Conservation (phyloP, 2,797 vertebrate species). For the Loris lydekkerianus region DNA sequence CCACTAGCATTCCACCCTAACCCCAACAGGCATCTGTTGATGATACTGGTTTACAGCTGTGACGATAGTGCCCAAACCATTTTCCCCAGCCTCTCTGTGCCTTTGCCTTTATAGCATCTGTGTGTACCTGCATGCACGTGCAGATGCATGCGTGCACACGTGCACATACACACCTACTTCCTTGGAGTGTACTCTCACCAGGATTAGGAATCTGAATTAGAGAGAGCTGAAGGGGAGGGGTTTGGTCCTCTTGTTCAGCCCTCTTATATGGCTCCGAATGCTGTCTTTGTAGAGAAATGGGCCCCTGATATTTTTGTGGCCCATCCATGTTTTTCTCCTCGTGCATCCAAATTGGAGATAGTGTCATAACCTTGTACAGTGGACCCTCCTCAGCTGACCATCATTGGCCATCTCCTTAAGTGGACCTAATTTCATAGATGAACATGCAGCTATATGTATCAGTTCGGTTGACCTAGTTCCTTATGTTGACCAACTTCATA, state of each 20-base stretch:
- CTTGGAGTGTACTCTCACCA: not conserved
- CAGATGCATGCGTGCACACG: fast-evolving
- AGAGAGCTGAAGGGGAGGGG: not conserved
- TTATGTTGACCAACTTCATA: no score
- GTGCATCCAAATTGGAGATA: not conserved
- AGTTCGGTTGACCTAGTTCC: no score
- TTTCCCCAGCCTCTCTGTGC: not conserved
- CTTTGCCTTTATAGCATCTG: not conserved
- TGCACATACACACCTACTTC: not conserved
- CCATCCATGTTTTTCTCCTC: not conserved
- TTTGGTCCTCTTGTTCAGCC: not conserved
- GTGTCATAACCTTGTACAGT: not conserved
- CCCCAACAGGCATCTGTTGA: not conserved
- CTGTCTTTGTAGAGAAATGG: not conserved
- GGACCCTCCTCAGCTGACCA: no score
- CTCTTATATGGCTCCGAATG: not conserved
- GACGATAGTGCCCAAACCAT: not conserved
- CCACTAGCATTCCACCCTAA: not conserved
- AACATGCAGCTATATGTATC: no score
- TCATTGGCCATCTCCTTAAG: no score
- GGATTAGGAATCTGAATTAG: not conserved
- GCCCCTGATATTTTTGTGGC: not conserved
- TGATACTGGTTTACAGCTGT: not conserved
- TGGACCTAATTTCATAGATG: no score
- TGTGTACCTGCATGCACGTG: not conserved